Evolutionary conservation across 1,140 invertebrate genomes (phyloP), one percentile per base, ranked within the genome.

Genomic region (Camponotus pennsylvanicus): DNA sequence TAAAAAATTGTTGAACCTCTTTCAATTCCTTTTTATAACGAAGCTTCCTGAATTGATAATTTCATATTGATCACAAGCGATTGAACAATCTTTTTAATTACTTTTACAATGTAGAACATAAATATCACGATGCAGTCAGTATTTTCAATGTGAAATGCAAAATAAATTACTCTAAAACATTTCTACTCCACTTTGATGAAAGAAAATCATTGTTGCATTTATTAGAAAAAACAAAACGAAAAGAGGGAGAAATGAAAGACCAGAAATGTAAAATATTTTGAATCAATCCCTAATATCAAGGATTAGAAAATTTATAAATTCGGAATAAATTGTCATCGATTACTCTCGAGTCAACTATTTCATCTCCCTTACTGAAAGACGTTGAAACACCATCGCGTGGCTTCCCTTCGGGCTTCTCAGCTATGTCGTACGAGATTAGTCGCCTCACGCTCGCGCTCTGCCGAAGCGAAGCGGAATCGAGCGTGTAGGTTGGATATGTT

Each of bases 401-500:
- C 71, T 86, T 88, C 75, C 61, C 40, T 66, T 63, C 73, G 40
- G 52, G 32, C 83, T 42, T 57, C 52, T 79, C 49, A 61, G 66
- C 69, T 76, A 49, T 59, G 70, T 85, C 80, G 66, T 18, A n/a
- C 52, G 88, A 89, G 75, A 86, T 79, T 90, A 80, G 75, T 71
- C 73, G 59, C 34, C 42, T 73, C 77, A 49, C 40, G 79, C 78
- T 82, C 49, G 67, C 49, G 67, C 49, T 82, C 64, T 21, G 66
- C 45, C 15, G 85, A 84, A 49, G 67, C 69, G 63, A 57, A 89
- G 52, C 59, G 15, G 27, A 90, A 85, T 71, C 88, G 88, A 87
- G 49, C 42, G 32, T 76, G 34, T 77, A 89, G 67, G 87, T 91
- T 92, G 92, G 92, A 92, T 92, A 70, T 89, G 92, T 90, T 92